Conservation (phyloP, 2,113 vertebrate species). For the Ochotona curzoniae region DNA sequence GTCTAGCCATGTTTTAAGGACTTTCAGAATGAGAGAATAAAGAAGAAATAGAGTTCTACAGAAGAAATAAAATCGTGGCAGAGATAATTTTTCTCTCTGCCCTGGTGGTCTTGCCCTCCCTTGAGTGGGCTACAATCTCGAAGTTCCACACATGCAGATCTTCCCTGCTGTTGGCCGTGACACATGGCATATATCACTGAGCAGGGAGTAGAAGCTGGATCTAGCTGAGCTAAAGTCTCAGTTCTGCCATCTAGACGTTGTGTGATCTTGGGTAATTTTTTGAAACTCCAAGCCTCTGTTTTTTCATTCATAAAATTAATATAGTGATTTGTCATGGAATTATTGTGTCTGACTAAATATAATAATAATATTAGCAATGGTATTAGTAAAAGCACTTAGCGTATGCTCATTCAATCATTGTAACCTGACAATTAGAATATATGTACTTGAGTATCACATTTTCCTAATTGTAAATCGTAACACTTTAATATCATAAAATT, state of each 20-base stretch:
- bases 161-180: not conserved
- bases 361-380: not conserved
- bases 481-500: not conserved
- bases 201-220: not conserved
- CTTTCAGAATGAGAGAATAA: not conserved
- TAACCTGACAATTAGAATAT: not conserved
- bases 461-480: not conserved
- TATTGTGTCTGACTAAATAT: not conserved
- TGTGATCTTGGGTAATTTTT: not conserved
- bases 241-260: not conserved
- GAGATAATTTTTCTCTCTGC: not conserved
- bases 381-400: not conserved
- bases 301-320: not conserved
- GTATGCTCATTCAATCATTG: not conserved
- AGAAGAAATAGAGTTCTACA: not conserved
- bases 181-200: not conserved
- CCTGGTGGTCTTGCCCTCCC: not conserved
- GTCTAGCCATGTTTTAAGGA: slow-evolving; percentile 23
- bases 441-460: not conserved
- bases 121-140: not conserved
- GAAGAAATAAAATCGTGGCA: not conserved
- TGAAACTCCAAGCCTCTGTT: not conserved
- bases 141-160: not conserved
- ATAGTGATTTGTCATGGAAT: not conserved
- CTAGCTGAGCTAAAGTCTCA: not conserved